Evolutionary conservation across 2,888 invertebrate genomes (phyloP).

Genomic region (Drosophila prostipennis): DNA sequence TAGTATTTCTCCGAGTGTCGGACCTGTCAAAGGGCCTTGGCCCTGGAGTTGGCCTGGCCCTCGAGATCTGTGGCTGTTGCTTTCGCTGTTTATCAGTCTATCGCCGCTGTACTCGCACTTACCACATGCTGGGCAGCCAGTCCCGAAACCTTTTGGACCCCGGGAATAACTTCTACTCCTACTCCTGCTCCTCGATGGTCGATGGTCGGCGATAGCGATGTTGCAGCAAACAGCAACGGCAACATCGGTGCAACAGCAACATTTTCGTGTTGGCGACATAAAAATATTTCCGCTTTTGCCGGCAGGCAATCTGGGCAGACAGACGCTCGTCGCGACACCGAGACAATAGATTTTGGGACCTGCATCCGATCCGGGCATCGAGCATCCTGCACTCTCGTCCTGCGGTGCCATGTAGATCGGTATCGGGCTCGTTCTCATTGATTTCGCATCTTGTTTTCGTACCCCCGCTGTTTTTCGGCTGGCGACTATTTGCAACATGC

Average conservation of each 20-base stretch:
- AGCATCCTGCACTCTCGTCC: slow-evolving; percentile 37
- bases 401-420: slow-evolving; percentile 59
- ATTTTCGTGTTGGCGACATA: slow-evolving; percentile 72
- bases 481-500: slow-evolving; percentile 21
- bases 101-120: slow-evolving; percentile 61
- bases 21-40: slow-evolving; percentile 46
- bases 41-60: slow-evolving; percentile 25
- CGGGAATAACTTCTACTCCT: slow-evolving; percentile 13
- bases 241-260: slow-evolving; percentile 34
- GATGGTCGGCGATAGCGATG: slow-evolving; percentile 65
- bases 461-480: slow-evolving; percentile 16
- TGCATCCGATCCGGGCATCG: slow-evolving; percentile 9
- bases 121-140: slow-evolving; percentile 73
- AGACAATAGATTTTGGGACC: slow-evolving; percentile 60
- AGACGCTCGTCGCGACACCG: slow-evolving; percentile 47
- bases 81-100: slow-evolving; percentile 72
- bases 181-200: slow-evolving; percentile 10
- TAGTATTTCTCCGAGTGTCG: slow-evolving; percentile 5
- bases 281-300: slow-evolving; percentile 70
- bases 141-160: slow-evolving; percentile 31
- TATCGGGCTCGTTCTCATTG: slow-evolving; percentile 57
- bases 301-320: slow-evolving; percentile 35
- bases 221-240: slow-evolving; percentile 25
- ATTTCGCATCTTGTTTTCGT: slow-evolving; percentile 67
- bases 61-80: slow-evolving; percentile 54